Percentiles rank a stretch among this genome's conserved stretches.
Evolutionary conservation across 2,888 invertebrate species (phyloP).

Genomic region (Caradrina kadenii): DNA sequence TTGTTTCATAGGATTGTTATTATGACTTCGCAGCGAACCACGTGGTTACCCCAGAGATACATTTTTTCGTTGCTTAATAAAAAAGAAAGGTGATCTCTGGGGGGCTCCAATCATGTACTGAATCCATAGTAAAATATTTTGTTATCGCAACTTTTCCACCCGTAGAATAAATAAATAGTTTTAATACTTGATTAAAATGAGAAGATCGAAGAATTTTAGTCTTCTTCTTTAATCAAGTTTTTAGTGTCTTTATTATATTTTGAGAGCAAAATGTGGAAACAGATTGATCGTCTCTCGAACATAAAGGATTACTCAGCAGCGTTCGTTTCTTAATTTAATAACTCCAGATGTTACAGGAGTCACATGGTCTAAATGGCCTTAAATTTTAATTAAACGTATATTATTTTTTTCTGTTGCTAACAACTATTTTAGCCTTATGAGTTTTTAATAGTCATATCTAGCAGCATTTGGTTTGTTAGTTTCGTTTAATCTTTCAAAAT

Average conservation of each 20-base stretch:
- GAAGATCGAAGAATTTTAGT: too few species aligned
- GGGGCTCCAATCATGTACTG: too few species aligned
- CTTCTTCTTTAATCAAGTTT: not conserved
- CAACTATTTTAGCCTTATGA: constrained; percentile 4
- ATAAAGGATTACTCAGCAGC: not conserved
- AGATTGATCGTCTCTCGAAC: not conserved
- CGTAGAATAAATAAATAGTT: not conserved
- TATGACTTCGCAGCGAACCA: not conserved
- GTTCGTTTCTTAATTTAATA: not conserved
- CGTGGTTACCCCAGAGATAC: too few species aligned
- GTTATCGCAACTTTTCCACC: too few species aligned
- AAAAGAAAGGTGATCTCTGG: too few species aligned
- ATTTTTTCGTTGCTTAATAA: too few species aligned
- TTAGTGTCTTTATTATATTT: not conserved
- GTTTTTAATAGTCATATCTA: constrained; percentile 4
- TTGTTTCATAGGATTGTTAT: not conserved
- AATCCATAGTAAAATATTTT: too few species aligned
- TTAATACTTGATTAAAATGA: too few species aligned
- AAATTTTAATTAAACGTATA: not conserved
- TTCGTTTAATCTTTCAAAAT: not conserved
- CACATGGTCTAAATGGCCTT: constrained; percentile 13
- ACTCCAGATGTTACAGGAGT: constrained; percentile 10
- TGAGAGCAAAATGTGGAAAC: not conserved
- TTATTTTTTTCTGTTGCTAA: constrained; percentile 14
- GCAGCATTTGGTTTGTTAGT: not conserved